Base-by-base conservation (phyloP, 2,888 invertebrate species). In the Nymphalis c-album region DNA sequence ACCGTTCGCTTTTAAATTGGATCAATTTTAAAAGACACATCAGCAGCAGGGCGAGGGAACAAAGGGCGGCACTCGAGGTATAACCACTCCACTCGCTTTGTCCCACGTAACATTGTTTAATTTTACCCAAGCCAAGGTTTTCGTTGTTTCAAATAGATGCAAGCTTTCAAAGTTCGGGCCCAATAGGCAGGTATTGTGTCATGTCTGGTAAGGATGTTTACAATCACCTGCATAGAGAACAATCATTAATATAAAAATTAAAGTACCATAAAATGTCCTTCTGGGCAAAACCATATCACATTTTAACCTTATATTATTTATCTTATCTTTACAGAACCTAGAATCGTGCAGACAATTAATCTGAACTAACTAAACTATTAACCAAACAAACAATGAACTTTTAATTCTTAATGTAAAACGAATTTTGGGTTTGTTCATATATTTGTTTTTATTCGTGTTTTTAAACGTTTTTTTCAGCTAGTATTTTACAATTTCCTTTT, bases 81-180 rank as follows among this genome's bases (percentile, higher is more conserved):
- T 78, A 75, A 76, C 81, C 82, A 81, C 88, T 87, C 81, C 79
- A 85, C 80, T 82, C 74, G 78, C 88, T 88, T 89, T 89, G 88
- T 88, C 84, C 86, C 76, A 73, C 73, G 78, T 84, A 82, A 88
- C 87, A 88, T 87, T 90, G 89, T 89, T 87, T 69, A 71, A 71
- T 71, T 71, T 71, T 48, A 62, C 63, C 58, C 61, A 58, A 66
- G 45, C 63, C 57, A 50, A 60, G 66, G 68, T 63, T 68, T 63
- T 58, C 62, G 46, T 63, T 60, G 58, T 47, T 63, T 51, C 60
- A 63, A 61, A 63, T 26, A 48, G 53, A 65, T 60, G 65, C 53
- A 60, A 47, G 55, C 60, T 60, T 65, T 65, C 60, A 45, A 60
- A 60, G 59, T 64, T 64, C 60, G 31, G 48, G 60, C 55, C 60